Base-by-base conservation (phyloP, 1,140 invertebrate species). In the Nephila pilipes region DNA sequence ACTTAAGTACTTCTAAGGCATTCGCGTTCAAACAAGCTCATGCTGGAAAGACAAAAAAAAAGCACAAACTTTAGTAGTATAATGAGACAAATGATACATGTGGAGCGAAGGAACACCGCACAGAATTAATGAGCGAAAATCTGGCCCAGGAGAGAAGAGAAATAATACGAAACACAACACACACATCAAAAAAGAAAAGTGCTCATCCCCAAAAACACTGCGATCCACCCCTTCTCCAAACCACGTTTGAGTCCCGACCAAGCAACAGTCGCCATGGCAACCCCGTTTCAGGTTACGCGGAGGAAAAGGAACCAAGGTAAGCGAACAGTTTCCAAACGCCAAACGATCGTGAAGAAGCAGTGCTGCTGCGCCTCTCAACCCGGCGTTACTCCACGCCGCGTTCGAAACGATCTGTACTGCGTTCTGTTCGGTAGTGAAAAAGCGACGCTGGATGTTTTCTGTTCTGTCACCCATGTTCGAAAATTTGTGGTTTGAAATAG, bases 231-330 rank as follows among this genome's bases (percentile, higher is more conserved):
- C 90, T 80, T 91, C 81, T 38, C 22, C 8, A 14, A 60, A 81
- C n/a, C 29, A 55, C 36, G 29, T 80, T 38, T 90, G 88, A 90
- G 88, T 60, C 36, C 57, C 75, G 88, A 55, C 88, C 88, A 69
- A 81, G 75, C 88, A 46, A 32, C 36, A 16, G 90, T 91, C 81
- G 38, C 90, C 57, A 91, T 91, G 90, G 90, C 6, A 91, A 91
- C 90, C 36, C 90, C 90, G 90, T 91, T 91, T 91, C 81, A 91
- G 90, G 90, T 91, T 91, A 91, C 90, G 58, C 22, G 14, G 80
- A 81, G 57, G 46, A 58, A 69, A 91, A 83, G 80, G 80, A 54
- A 63, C 80, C 57, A 65, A 83, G 80, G 80, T 80, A 87, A 79
- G 65, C 57, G 57, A 69, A 36, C 80, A 85, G 89, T 91, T 91